Base-by-base conservation (phyloP, 2,888 invertebrate genomes). In the Elegia similella region DNA sequence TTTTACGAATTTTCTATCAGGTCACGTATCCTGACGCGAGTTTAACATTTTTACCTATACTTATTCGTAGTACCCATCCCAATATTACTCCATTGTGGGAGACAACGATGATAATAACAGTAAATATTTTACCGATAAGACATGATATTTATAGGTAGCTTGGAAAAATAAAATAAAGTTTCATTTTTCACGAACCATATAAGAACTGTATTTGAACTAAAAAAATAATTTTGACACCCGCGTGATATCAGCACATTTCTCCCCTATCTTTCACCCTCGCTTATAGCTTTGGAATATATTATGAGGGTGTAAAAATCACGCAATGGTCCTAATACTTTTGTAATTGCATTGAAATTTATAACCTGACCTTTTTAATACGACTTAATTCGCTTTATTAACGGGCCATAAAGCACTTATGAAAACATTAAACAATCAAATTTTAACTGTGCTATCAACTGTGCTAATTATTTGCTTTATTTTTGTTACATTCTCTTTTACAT, bases 341-440 rank as follows among this genome's bases (percentile, higher is more conserved):
- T 83, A 84, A 85, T 83, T 84, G 78, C 78, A 73, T 73, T 76
- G 70, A 78, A 83, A 79, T 80, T 74, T 76, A 75, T 62, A 55
- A 55, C 46, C 7, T 8, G 23, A 55, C 44, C 17, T 34, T 55
- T 55, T 55, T 46, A 55, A 44, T 46, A 17, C 34, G 43, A 55
- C 46, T 55, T 55, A 46, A 46, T 46, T 34, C 12, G 30, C 29
- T 34, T 46, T 46, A 44, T 44, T 29, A 53, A 42, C 29, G 52
- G 42, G 52, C 42, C 42, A 50, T 50, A 17, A 50, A 38, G n/a
- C 50, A 34, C 23, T 46, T 46, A 29, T 1, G n/a, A 46, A 46
- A 46, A 46, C n/a, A 46, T 46, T 46, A 10, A 46, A 23, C n/a
- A 46, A 46, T 17, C 8, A 46, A 10, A 46, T 2, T 34, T 34